Percentiles rank a stretch among this genome's conserved stretches.
Evolutionary conservation across 1,140 invertebrate species (phyloP).

Genomic region (Penaeus indicus): DNA sequence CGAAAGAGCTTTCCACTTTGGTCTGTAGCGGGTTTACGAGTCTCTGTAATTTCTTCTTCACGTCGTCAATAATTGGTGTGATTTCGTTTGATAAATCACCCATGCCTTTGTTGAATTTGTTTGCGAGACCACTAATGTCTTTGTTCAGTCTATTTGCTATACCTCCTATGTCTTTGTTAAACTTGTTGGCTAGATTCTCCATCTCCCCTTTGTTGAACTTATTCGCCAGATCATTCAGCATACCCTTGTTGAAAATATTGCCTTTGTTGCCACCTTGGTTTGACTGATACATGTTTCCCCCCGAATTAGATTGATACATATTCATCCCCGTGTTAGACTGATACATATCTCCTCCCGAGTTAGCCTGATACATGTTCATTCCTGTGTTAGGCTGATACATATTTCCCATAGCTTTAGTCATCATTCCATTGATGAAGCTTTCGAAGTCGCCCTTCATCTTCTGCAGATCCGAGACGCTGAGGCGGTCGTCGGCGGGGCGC

Average conservation of each 20-base stretch:
- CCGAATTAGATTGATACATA: too few relatives aligned
- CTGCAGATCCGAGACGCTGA: too few relatives aligned
- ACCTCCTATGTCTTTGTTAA: background rate
- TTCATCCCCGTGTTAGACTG: too few relatives aligned
- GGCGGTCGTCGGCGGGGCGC: too few relatives aligned
- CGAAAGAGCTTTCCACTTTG: conserved; percentile 35
- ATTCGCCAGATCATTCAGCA: background rate
- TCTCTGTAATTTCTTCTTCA: conserved; percentile 33
- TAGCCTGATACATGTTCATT: too few relatives aligned
- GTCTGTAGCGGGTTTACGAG: conserved; percentile 37
- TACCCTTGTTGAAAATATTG: background rate
- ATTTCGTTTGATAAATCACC: conserved; percentile 8
- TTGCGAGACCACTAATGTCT: background rate
- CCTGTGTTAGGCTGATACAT: too few relatives aligned
- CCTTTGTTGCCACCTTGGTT: background rate
- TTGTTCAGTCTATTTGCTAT: background rate
- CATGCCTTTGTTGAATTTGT: background rate
- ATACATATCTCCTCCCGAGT: too few relatives aligned
- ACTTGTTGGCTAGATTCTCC: background rate
- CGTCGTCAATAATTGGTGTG: background rate
- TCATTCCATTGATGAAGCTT: too few relatives aligned
- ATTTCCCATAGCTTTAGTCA: too few relatives aligned
- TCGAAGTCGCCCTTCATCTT: too few relatives aligned
- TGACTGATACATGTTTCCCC: background rate
- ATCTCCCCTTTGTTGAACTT: background rate